Conservation (phyloP, 2,797 vertebrate species). For the Cygnus olor region DNA sequence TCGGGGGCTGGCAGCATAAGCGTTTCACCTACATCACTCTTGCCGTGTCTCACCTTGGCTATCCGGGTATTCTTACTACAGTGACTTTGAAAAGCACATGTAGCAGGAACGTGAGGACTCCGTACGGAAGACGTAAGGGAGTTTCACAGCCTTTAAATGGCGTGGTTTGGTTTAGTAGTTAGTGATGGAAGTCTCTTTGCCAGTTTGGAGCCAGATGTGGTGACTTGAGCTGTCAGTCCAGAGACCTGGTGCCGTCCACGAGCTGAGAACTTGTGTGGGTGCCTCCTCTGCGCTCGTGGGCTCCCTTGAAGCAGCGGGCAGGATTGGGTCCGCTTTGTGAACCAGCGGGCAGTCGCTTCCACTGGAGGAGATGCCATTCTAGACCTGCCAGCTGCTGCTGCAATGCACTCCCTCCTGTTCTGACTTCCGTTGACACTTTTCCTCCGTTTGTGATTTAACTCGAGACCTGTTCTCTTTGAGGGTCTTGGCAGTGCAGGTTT, state of each 20-base stretch:
- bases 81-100: neutral
- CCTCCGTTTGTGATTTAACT: neutral
- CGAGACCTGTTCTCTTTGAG: neutral
- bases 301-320: neutral
- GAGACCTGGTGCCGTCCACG: neutral
- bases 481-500: neutral
- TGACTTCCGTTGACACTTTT: neutral
- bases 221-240: neutral
- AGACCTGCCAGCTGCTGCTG: neutral
- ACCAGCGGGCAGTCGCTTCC: neutral
- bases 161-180: neutral
- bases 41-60: neutral
- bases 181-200: neutral
- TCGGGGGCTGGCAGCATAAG: neutral
- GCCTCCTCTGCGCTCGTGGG: neutral
- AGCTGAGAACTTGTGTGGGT: neutral
- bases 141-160: neutral
- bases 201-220: neutral
- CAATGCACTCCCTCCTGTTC: fast-evolving
- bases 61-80: neutral
- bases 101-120: neutral
- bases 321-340: neutral
- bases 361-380: neutral
- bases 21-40: neutral
- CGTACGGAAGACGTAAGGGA: neutral